Evolutionary conservation across 1,140 invertebrate genomes (phyloP).

Genomic region (Sitodiplosis mosellana): DNA sequence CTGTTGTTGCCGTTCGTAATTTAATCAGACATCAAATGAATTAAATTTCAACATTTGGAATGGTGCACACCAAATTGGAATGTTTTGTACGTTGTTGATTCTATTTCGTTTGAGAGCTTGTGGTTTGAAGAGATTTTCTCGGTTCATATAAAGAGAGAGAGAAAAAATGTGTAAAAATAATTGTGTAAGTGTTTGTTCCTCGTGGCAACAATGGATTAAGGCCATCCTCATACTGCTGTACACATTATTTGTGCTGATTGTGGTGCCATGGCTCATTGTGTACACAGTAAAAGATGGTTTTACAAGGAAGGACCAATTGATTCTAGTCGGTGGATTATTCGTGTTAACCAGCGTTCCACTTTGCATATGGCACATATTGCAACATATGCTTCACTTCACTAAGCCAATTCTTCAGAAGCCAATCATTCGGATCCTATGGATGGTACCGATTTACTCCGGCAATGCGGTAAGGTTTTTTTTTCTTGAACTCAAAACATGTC

Average conservation of each 20-base stretch:
- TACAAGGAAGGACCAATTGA: constrained; percentile 51
- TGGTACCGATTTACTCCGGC: constrained; percentile 91
- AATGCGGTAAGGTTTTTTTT: constrained; percentile 90
- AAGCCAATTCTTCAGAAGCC: constrained; percentile 85
- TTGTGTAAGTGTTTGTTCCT: constrained; percentile 30
- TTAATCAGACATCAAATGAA: too few relatives aligned
- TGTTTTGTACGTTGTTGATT: too few relatives aligned
- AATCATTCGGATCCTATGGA: constrained; percentile 93
- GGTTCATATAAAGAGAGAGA: too few relatives aligned
- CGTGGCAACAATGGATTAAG: constrained; percentile 78
- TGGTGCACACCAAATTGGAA: too few relatives aligned
- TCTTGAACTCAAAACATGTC: too few relatives aligned
- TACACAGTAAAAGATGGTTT: constrained; percentile 41
- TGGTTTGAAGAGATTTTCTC: too few relatives aligned
- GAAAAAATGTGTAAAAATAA: constrained; percentile 3
- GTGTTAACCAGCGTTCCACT: constrained; percentile 79
- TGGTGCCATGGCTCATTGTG: constrained; percentile 59
- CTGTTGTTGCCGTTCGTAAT: too few relatives aligned
- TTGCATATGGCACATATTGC: constrained; percentile 83
- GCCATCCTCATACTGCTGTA: constrained; percentile 66
- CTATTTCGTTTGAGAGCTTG: too few relatives aligned
- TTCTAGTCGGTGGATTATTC: constrained; percentile 75
- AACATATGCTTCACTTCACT: constrained; percentile 86
- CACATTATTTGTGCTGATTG: constrained; percentile 56
- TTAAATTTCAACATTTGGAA: too few relatives aligned